These are phyloP conservation scores for Suillia variegata DNA, from an alignment of 2,888 invertebrate genomes.

Conservation along the genomic window DNA sequence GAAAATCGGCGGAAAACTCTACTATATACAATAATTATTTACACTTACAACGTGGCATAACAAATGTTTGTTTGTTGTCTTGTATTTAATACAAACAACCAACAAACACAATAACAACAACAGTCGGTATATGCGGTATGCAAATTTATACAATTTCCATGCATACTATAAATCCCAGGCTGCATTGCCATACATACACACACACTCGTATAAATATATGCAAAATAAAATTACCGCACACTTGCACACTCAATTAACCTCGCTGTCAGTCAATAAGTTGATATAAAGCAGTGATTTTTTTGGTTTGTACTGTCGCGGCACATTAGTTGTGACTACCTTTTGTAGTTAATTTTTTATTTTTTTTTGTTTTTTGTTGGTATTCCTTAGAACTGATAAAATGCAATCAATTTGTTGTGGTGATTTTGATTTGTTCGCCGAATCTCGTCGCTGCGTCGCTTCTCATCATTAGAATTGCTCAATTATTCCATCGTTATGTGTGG, in stretches of 20 bases:
- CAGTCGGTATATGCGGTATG: neutral
- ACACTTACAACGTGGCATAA: constrained; percentile 33
- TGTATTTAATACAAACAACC: constrained; percentile 1
- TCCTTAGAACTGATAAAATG: constrained; percentile 11
- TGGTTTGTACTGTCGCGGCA: constrained; percentile 1
- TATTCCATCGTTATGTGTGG: constrained; percentile 56
- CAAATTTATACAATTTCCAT: neutral
- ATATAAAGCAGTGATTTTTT: neutral
- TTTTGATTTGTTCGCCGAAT: constrained; percentile 12
- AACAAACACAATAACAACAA: neutral
- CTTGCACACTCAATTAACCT: constrained; percentile 51
- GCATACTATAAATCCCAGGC: no score
- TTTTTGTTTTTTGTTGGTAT: neutral
- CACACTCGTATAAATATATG: constrained; percentile 16
- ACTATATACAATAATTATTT: no score
- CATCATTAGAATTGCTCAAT: constrained; percentile 54
- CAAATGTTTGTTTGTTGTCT: constrained; percentile 38
- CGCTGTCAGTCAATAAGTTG: constrained; percentile 43
- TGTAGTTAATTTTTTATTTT: constrained; percentile 2
- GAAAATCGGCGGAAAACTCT: no score
- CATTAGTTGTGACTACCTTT: no score
- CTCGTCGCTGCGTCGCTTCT: constrained; percentile 7
- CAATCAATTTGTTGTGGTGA: constrained; percentile 44
- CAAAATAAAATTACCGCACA: constrained; percentile 23
- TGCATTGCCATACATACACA: no score